Conservation (phyloP, 2,888 invertebrate species). For the Harmothoe impar region DNA sequence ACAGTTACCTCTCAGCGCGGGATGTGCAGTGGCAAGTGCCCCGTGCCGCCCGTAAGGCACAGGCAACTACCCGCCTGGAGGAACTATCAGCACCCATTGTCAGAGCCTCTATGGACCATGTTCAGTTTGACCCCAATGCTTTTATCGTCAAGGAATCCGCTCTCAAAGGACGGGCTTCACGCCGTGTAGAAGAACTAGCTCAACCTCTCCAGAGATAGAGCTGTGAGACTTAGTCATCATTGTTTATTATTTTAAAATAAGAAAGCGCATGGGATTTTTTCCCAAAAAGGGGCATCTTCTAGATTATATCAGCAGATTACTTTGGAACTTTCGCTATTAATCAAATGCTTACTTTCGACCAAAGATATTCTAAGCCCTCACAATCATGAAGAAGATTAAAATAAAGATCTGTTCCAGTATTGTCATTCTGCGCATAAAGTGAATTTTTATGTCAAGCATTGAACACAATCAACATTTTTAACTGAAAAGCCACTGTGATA, state of each 20-base stretch:
- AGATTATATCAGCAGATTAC: neutral
- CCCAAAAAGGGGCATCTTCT: neutral
- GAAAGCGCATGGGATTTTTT: neutral
- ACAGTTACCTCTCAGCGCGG: conserved; percentile 76
- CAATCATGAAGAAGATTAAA: neutral
- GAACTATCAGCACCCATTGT: conserved; percentile 72
- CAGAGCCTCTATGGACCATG: conserved; percentile 80
- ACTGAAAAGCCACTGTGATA: neutral
- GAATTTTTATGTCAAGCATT: neutral
- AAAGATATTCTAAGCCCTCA: neutral
- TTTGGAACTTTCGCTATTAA: neutral
- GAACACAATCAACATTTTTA: neutral
- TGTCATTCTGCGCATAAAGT: neutral
- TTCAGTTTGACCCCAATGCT: conserved; percentile 81
- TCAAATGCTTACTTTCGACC: neutral
- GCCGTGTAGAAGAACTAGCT: conserved; percentile 76
- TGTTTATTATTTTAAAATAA: conserved; percentile 4
- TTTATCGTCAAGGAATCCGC: conserved; percentile 79
- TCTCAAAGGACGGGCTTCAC: conserved; percentile 76
- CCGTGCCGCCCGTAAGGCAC: conserved; percentile 75
- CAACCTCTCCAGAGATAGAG: conserved; percentile 74
- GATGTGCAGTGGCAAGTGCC: conserved; percentile 76
- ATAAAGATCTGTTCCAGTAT: neutral
- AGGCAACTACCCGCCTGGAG: conserved; percentile 51
- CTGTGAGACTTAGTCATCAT: neutral